Conservation (phyloP, 2,888 invertebrate genomes). For the Ligdia adustata region DNA sequence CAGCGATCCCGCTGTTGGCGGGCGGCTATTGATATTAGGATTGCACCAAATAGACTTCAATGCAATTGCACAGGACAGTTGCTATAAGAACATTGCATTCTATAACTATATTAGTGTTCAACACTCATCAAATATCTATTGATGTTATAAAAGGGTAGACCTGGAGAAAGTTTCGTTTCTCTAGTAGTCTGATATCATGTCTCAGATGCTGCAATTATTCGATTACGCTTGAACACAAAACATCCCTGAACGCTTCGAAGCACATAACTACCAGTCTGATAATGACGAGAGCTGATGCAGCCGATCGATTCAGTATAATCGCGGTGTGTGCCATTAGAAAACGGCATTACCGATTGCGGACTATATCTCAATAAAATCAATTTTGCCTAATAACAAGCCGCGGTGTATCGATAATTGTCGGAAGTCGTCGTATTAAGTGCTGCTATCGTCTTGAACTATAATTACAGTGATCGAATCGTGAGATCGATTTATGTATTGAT, state of each 20-base stretch:
- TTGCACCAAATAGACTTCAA: constrained; percentile 13
- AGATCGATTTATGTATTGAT: constrained; percentile 73
- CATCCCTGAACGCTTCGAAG: constrained; percentile 30
- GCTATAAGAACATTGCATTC: constrained; percentile 11
- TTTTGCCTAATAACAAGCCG: constrained; percentile 58
- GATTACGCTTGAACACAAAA: constrained; percentile 27
- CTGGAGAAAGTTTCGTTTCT: neutral
- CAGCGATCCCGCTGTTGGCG: constrained; percentile 35
- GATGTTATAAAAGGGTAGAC: too few relatives aligned
- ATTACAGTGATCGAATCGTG: constrained; percentile 68
- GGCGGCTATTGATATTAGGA: constrained; percentile 39
- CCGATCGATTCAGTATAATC: constrained; percentile 45
- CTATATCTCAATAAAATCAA: constrained; percentile 62
- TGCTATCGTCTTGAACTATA: constrained; percentile 54
- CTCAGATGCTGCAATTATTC: constrained; percentile 5
- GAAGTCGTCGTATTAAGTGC: constrained; percentile 66
- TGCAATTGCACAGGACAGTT: constrained; percentile 20
- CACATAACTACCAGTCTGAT: constrained; percentile 34
- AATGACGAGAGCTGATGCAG: constrained; percentile 36
- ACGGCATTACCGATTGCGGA: constrained; percentile 44
- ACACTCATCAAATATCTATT: neutral
- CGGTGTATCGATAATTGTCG: constrained; percentile 59
- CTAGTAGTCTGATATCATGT: neutral
- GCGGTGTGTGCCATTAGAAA: constrained; percentile 45
- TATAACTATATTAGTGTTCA: constrained; percentile 2